phyloP scores from a whole-genome alignment of 1,140 invertebrate species.

The Trachymyrmex cornetzi region DNA sequence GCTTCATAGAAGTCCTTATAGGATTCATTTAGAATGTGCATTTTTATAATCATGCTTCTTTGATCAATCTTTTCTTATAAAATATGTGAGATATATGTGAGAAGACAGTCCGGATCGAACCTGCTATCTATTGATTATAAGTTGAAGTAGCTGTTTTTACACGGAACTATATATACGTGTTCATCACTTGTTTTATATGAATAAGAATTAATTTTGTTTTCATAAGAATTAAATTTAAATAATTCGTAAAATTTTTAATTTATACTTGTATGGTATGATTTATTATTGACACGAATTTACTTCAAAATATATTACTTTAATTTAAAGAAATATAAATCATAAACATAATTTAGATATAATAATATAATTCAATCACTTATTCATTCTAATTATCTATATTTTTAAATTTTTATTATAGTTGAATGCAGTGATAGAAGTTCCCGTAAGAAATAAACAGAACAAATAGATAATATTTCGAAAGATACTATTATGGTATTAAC shows the following conservation, averaged over 20 bases:
- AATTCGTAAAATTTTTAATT: slow-evolving; percentile 5
- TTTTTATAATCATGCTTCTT: too few species aligned
- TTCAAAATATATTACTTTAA: slow-evolving; percentile 3
- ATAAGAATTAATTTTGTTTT: too few species aligned
- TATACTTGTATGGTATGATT: not conserved
- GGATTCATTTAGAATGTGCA: too few species aligned
- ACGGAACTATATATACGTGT: too few species aligned
- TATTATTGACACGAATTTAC: not conserved
- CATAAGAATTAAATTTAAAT: not conserved
- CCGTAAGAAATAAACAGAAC: not conserved
- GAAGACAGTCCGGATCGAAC: too few species aligned
- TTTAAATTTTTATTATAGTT: not conserved
- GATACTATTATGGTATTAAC: too few species aligned
- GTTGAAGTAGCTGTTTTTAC: too few species aligned
- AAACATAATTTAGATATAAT: not conserved
- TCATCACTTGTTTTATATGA: too few species aligned
- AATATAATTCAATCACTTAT: not conserved
- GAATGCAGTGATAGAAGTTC: not conserved
- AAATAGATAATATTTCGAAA: not conserved
- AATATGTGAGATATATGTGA: too few species aligned
- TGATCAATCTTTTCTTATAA: too few species aligned
- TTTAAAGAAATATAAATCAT: not conserved
- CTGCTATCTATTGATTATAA: too few species aligned
- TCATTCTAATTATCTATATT: not conserved
- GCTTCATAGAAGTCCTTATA: too few species aligned